Conservation (phyloP, 1,140 invertebrate genomes). For the Drosophila pruinosa region DNA sequence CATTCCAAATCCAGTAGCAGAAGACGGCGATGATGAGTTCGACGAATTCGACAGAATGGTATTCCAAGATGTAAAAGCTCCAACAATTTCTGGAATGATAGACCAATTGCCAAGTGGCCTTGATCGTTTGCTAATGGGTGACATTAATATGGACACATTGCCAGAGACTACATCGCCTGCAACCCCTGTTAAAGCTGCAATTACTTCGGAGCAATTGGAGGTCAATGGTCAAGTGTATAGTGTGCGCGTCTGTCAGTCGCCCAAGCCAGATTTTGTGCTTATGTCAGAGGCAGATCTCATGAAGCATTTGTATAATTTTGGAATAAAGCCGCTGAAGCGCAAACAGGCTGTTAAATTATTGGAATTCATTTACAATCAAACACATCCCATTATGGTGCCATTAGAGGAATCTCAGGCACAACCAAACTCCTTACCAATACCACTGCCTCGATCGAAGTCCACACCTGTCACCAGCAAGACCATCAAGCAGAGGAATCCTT, state of each 20-base stretch:
- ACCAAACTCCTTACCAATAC: not conserved
- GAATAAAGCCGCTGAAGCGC: slow-evolving; percentile 75
- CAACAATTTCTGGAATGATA: not conserved
- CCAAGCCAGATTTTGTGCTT: slow-evolving; percentile 61
- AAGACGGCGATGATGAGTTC: slow-evolving; percentile 35
- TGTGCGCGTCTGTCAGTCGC: slow-evolving; percentile 35
- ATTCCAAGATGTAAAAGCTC: slow-evolving; percentile 17
- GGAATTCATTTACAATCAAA: slow-evolving; percentile 80
- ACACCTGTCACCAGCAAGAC: slow-evolving; percentile 20
- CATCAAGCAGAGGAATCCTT: not conserved
- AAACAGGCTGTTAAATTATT: slow-evolving; percentile 76
- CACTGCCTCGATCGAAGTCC: slow-evolving; percentile 48
- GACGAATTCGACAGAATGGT: slow-evolving; percentile 66
- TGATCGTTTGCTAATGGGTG: slow-evolving; percentile 53
- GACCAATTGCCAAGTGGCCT: slow-evolving; percentile 58
- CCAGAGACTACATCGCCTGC: not conserved
- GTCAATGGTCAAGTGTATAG: slow-evolving; percentile 60
- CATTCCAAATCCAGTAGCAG: slow-evolving; percentile 4
- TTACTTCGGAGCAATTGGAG: slow-evolving; percentile 43
- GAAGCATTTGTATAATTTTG: slow-evolving; percentile 70
- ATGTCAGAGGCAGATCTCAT: slow-evolving; percentile 56
- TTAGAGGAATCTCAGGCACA: not conserved
- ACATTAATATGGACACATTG: slow-evolving; percentile 51
- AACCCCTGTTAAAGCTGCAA: not conserved
- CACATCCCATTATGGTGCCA: slow-evolving; percentile 64